Conservation (phyloP, 2,113 vertebrate genomes). For the Calyptommatus sinebrachiatus region DNA sequence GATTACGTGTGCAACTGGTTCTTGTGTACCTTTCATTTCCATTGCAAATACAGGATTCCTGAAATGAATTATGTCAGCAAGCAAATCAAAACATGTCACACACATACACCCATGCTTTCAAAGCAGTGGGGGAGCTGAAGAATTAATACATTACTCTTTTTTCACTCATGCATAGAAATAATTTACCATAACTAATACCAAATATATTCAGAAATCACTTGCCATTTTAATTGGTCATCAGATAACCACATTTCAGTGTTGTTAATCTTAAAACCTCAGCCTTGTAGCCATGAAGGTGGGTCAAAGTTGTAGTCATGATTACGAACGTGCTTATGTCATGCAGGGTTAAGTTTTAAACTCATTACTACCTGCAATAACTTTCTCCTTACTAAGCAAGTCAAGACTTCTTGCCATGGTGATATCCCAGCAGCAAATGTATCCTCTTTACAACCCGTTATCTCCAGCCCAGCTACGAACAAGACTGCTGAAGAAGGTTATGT, state of each 20-base stretch:
- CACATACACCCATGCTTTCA: neutral
- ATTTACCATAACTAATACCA: neutral
- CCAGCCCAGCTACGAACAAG: no score
- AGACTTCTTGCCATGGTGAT: no score
- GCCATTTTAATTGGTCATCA: neutral
- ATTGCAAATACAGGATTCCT: conserved; percentile 5
- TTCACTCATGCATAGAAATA: neutral
- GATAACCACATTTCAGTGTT: no score
- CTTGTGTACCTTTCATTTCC: neutral
- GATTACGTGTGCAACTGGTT: neutral
- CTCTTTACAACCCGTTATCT: no score
- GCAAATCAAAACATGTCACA: neutral
- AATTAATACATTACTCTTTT: neutral
- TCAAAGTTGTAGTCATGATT: no score
- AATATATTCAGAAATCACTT: neutral
- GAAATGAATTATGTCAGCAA: neutral
- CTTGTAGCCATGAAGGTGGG: neutral
- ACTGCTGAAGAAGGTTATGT: no score
- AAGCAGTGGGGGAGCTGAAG: neutral
- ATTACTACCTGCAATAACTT: no score
- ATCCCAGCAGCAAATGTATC: no score
- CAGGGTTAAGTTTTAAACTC: no score
- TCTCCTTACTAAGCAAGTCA: no score
- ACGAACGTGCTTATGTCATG: no score
- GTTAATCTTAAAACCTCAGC: neutral